phyloP scores from a whole-genome alignment of 2,113 vertebrate genomes.

The Boulengerochromis microlepis region DNA sequence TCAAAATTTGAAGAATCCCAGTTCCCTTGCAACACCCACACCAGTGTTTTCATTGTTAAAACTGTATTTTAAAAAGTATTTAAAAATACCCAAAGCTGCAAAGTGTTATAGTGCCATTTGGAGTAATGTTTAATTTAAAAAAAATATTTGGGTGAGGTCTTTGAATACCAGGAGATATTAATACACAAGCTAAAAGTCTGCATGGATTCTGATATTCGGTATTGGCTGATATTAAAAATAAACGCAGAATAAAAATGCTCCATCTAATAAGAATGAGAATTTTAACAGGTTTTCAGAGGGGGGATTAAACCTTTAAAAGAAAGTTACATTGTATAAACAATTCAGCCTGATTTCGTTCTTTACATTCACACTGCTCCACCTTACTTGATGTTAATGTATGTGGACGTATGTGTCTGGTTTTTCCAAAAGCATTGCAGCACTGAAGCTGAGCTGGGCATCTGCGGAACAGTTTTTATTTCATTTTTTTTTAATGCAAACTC shows the following conservation, averaged over 20 bases:
- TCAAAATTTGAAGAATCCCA: neutral
- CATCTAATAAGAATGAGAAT: neutral
- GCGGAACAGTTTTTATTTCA: neutral
- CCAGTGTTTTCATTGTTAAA: neutral
- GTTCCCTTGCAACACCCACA: neutral
- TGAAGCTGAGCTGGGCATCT: neutral
- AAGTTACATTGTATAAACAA: neutral
- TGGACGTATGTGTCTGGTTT: neutral
- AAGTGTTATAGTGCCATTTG: neutral
- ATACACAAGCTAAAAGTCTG: neutral
- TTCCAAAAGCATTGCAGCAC: neutral
- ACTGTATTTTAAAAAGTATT: neutral
- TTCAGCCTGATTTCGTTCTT: neutral
- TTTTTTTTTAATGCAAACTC: neutral
- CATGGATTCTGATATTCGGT: neutral
- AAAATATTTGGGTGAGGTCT: neutral
- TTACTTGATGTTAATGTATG: neutral
- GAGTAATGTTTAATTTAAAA: neutral
- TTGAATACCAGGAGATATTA: neutral
- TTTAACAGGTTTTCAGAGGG: rapidly evolving
- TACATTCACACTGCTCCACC: neutral
- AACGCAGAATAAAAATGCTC: neutral
- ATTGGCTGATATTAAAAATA: neutral
- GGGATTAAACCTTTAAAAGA: neutral
- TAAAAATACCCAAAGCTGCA: neutral